Percentiles rank a stretch among this genome's conserved stretches.
Evolutionary conservation across 1,140 invertebrate species (phyloP).

Genomic region (Thaumetopoea pityocampa): DNA sequence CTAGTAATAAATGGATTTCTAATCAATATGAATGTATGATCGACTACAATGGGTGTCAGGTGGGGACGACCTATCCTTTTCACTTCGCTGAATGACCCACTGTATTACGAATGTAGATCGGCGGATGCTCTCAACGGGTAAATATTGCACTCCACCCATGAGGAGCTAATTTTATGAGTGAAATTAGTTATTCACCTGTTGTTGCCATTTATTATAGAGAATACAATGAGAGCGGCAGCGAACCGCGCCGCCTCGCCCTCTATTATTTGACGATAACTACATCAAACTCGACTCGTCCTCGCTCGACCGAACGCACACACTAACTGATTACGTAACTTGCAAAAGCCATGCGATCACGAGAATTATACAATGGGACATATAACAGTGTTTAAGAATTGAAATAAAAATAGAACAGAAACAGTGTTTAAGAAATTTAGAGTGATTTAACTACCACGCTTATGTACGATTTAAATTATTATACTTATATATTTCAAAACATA

Average conservation of each 20-base stretch:
- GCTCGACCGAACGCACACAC: conserved; percentile 5
- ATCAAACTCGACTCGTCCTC: conserved; percentile 49
- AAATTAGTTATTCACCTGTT: conserved; percentile 75
- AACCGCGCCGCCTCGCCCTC: conserved; percentile 55
- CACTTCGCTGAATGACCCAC: conserved; percentile 19
- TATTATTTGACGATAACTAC: conserved; percentile 55
- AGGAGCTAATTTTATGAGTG: conserved; percentile 70
- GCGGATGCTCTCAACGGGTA: conserved; percentile 61
- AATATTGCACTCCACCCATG: conserved; percentile 69
- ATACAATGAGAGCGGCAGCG: conserved; percentile 57
- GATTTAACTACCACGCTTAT: too few species aligned
- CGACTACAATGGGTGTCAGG: too few species aligned
- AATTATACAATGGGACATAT: too few species aligned
- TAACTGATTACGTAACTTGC: too few species aligned
- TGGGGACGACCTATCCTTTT: conserved; percentile 4
- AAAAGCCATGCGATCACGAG: too few species aligned
- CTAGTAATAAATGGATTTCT: too few species aligned
- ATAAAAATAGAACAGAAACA: too few species aligned
- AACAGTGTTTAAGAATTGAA: too few species aligned
- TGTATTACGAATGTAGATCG: conserved; percentile 55
- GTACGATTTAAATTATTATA: too few species aligned
- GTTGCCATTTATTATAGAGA: conserved; percentile 72
- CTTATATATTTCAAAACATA: too few species aligned
- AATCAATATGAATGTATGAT: too few species aligned
- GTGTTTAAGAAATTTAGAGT: too few species aligned